phyloP scores from a whole-genome alignment of 2,888 invertebrate genomes.

The Ornithoptera priamus region DNA sequence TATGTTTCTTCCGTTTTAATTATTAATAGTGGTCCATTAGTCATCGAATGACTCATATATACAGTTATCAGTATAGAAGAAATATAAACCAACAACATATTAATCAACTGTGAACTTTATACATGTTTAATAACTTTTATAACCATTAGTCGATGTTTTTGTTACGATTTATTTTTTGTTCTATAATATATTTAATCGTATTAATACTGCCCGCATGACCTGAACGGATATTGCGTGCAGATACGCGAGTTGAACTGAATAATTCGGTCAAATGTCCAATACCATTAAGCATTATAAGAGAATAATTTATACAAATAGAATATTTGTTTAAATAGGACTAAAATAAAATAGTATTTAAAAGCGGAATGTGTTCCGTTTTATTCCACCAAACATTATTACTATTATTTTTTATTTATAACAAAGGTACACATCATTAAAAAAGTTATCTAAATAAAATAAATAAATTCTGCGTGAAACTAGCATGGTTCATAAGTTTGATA shows the following conservation, averaged over 20 bases:
- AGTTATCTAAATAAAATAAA: too few species aligned
- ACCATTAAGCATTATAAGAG: not conserved
- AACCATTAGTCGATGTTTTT: conserved; percentile 1
- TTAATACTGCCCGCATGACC: not conserved
- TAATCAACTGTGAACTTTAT: conserved; percentile 23
- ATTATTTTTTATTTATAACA: too few species aligned
- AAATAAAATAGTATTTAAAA: too few species aligned
- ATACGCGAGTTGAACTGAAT: not conserved
- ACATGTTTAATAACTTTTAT: not conserved
- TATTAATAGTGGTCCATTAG: not conserved
- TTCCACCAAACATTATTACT: too few species aligned
- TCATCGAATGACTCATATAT: not conserved
- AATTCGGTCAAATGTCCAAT: not conserved
- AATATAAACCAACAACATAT: conserved; percentile 12
- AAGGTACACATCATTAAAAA: too few species aligned
- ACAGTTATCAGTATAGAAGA: conserved; percentile 1
- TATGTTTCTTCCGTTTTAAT: not conserved
- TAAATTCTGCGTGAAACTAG: too few species aligned
- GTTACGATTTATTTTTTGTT: not conserved
- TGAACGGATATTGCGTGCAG: not conserved
- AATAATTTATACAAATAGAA: too few species aligned
- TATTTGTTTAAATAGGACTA: too few species aligned
- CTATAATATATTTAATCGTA: not conserved
- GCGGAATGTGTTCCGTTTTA: too few species aligned
- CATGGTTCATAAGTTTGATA: too few species aligned